Base-by-base conservation (phyloP, 2,113 vertebrate genomes). In the Ptilorrhoa leucosticta region DNA sequence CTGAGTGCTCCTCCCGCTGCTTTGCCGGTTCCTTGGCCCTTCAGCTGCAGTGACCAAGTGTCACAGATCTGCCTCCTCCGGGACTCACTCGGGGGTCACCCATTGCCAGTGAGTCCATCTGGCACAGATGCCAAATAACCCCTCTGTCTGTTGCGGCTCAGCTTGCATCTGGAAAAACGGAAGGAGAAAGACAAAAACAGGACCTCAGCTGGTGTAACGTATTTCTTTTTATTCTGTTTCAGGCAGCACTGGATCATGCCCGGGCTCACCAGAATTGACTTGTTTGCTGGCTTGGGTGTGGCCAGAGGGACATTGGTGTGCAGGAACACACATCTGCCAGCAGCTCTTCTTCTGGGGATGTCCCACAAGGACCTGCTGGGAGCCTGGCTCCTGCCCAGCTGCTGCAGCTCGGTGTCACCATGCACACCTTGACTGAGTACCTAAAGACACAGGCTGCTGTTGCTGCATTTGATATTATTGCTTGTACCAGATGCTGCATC, bases 201-300 rank as follows among this genome's bases (percentile, higher is more conserved):
- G 24, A n/a, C 20, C 13, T 83, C 42, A 16, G 26, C 5, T 16
- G 3, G 7, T 44, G 39, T 37, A 58, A 58, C 0, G 0, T 10
- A 28, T 39, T 87, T 47, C 2, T 71, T 54, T 63, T 44, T 10
- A 23, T 56, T 35, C 27, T 33, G 21, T 33, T 33, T 24, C 28
- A 79, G 68, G 13, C 31, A 69, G 63, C 23, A 39, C 35, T 37
- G 56, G 45, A 30, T 63, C 42, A 5, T 35, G 37, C 22, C 13
- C 27, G 72, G 30, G 10, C 71, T 87, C 35, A 16, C 40, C 44
- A 78, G 26, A 33, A 58, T 0, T 2, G 35, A 13, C 26, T 84
- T 33, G 26, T 12, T 81, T 0, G 0, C 27, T 89, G 47, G 4
- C 15, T 58, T 1, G 3, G 58, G 28, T 0, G 0, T 15, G 51